Evolutionary conservation across 2,113 vertebrate genomes (phyloP), one percentile per base, ranked within the genome.

Genomic region (Pteruthius melanotis): DNA sequence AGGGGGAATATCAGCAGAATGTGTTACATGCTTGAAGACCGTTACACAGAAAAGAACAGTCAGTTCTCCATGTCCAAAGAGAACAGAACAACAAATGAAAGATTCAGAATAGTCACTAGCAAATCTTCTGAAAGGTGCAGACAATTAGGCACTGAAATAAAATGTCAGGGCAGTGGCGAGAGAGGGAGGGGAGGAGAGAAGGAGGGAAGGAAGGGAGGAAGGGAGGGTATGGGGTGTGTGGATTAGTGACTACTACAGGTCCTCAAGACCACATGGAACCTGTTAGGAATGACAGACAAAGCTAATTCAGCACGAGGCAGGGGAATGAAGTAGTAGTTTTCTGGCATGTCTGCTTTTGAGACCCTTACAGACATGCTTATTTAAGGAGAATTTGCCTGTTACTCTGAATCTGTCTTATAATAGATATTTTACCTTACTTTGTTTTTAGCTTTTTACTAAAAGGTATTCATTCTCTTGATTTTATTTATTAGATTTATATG

Each of bases 381-480:
- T 33, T 42, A 64, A 76, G 35, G 49, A 69, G 15, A 78, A 83
- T 88, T 76, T 87, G 57, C 87, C 39, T 45, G 45, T 35, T 91
- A 81, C 66, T 86, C 83, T 88, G 87, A 37, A 83, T 91, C 44
- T 94, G 26, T 89, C 64, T 87, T 64, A 39, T 15, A 47, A 76
- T 7, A 79, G 20, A 22, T 83, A 64, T 69, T 89, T 93, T 95
- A 92, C 92, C 24, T 95, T 74, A 91, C 15, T 59, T 82, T 6
- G 78, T 37, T 94, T 96, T 64, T 94, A 88, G 52, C 11, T 87
- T 96, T 74, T 81, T 94, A 94, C 54, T 66, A 49, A 74, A 91
- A 83, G 0, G 40, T 50, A 33, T 17, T 59, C 19, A 28, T 77
- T 85, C 22, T 91, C 27, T 65, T 85, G 14, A n/a, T 83, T 76